These are phyloP conservation scores for Drosophila diplacantha DNA, from an alignment of 2,888 invertebrate genomes.

Conservation along the genomic window DNA sequence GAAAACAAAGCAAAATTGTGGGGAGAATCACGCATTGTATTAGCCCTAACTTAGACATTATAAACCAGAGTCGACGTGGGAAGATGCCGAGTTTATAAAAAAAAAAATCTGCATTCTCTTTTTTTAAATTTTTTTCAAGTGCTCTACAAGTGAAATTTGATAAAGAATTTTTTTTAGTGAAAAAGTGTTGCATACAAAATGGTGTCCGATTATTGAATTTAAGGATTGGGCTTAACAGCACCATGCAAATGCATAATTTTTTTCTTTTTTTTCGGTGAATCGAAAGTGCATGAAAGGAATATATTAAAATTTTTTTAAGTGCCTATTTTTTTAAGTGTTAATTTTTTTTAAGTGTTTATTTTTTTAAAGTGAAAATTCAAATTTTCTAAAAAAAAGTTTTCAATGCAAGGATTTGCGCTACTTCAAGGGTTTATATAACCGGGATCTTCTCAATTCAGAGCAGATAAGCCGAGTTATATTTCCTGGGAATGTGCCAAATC, in stretches of 20 bases:
- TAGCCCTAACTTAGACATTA: slow-evolving; percentile 30
- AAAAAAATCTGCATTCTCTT: background rate
- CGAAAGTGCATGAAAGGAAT: slow-evolving; percentile 23
- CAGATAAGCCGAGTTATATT: slow-evolving; percentile 5
- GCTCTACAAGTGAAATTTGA: slow-evolving; percentile 12
- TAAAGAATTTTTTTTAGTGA: slow-evolving; percentile 36
- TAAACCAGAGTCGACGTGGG: slow-evolving; percentile 30
- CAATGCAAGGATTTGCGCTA: slow-evolving; percentile 15
- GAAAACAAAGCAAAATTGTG: background rate
- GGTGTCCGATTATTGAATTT: slow-evolving; percentile 22
- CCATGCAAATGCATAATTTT: slow-evolving; percentile 26
- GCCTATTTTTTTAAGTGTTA: slow-evolving; percentile 1
- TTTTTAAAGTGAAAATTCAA: slow-evolving; percentile 15
- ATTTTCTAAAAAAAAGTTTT: no score
- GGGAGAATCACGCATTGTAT: slow-evolving; percentile 19
- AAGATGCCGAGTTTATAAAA: background rate
- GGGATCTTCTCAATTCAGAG: slow-evolving; percentile 5
- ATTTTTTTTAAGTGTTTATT: slow-evolving; percentile 3
- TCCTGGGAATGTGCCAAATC: slow-evolving; percentile 1
- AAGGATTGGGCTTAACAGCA: slow-evolving; percentile 7
- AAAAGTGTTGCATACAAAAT: slow-evolving; percentile 16
- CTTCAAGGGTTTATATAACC: slow-evolving; percentile 3
- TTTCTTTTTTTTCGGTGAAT: slow-evolving; percentile 37
- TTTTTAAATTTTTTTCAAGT: slow-evolving; percentile 31
- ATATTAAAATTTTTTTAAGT: background rate